Percentiles rank a stretch among this genome's conserved stretches.
phyloP scores from a whole-genome alignment of 2,797 vertebrate species.

The Prionace glauca region DNA sequence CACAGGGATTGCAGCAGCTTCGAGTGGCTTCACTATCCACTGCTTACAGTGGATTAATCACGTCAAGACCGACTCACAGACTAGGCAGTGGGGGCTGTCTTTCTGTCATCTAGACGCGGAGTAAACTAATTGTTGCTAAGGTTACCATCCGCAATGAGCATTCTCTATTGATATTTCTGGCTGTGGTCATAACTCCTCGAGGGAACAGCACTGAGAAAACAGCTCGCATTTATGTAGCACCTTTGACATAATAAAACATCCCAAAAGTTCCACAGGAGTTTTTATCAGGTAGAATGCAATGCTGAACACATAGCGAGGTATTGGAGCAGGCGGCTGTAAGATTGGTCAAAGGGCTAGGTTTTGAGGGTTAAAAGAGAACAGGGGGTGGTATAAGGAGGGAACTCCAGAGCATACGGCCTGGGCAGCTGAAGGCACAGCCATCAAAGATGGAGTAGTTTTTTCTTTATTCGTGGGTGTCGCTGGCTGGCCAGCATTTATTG shows the following conservation, averaged over 20 bases:
- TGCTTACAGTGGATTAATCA: not conserved
- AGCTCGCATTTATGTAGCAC: not conserved
- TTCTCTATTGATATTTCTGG: not conserved
- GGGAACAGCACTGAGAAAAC: not conserved
- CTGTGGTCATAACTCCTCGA: not conserved
- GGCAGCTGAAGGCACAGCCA: not conserved
- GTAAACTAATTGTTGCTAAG: not conserved
- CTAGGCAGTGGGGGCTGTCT: not conserved
- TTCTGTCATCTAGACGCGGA: not conserved
- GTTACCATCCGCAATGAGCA: not conserved
- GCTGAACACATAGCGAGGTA: not conserved
- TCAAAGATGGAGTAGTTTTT: too few relatives aligned
- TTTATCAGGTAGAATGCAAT: not conserved
- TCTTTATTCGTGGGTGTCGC: too few relatives aligned
- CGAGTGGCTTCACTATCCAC: not conserved
- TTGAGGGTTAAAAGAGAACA: not conserved
- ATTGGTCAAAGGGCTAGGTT: not conserved
- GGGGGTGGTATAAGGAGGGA: not conserved
- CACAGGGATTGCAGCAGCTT: not conserved
- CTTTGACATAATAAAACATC: not conserved
- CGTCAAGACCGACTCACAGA: not conserved
- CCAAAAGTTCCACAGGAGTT: not conserved
- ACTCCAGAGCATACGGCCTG: not conserved
- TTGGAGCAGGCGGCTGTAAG: not conserved
- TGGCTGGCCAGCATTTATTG: too few relatives aligned